Evolutionary conservation across 2,888 invertebrate species (phyloP).

Genomic region (Diogma glabrata): DNA sequence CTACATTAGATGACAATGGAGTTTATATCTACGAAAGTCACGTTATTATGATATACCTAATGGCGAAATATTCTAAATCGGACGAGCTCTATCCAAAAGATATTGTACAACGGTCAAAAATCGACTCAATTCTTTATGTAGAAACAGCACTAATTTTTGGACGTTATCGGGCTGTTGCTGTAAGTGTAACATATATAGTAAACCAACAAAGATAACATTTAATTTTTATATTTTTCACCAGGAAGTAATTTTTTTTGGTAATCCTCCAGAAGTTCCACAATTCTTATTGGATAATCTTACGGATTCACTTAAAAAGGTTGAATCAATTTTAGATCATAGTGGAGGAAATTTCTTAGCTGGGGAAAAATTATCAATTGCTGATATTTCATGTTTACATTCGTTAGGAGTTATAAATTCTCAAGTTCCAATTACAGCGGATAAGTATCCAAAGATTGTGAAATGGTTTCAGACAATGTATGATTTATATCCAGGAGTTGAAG

Average conservation of each 20-base stretch:
- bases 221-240: too few species aligned
- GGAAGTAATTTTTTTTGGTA: too few species aligned
- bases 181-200: too few species aligned
- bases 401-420: not conserved
- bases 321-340: not conserved
- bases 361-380: not conserved
- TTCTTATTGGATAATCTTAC: too few species aligned
- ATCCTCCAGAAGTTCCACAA: too few species aligned
- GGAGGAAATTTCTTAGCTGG: not conserved
- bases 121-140: slow-evolving; percentile 39
- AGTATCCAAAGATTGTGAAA: slow-evolving; percentile 27
- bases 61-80: slow-evolving; percentile 36
- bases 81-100: slow-evolving; percentile 41
- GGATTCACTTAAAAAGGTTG: not conserved
- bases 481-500: not conserved
- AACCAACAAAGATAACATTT: too few species aligned
- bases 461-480: slow-evolving; percentile 25
- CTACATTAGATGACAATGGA: slow-evolving; percentile 38
- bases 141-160: slow-evolving; percentile 35
- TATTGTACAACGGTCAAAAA: slow-evolving; percentile 31
- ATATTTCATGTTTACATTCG: not conserved
- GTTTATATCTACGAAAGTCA: slow-evolving; percentile 33
- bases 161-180: slow-evolving; percentile 27
- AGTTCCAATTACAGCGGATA: slow-evolving; percentile 27
- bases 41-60: slow-evolving; percentile 34